Base-by-base conservation (phyloP, 2,888 invertebrate genomes). In the Drosophila paramelanica region DNA sequence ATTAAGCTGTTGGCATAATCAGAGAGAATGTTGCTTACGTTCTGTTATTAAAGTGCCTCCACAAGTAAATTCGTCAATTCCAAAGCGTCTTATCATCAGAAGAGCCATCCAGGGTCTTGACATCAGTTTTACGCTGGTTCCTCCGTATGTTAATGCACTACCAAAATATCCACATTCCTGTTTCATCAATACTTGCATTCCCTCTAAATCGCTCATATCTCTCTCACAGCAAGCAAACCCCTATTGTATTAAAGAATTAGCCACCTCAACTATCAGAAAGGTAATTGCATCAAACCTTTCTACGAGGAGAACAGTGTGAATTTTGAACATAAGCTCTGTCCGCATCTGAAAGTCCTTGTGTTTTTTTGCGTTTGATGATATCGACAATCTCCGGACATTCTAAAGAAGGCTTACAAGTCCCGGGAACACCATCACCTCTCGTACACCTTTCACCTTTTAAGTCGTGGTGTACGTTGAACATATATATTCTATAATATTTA, bases 81-180 rank as follows among this genome's bases (percentile, higher is more conserved):
- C 17, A 2, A 2, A 0, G 1, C 0, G 5, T 5, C 3, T 14
- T 1, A 61, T 13, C 7, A 11, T 39, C 1, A 75, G 60, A 5
- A 74, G 47, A 5, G 55, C 45, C 67, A 74, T 64, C 75, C 74
- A 74, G 7, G 75, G 74, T 46, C 74, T 67, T 10, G 74, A 51
- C 39, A 60, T 51, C 23, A 70, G 1, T 1, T 3, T 10, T 1
- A 70, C 11, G 14, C 36, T 42, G 0, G 0, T 1, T 1, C 58
- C 62, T 6, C 49, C 65, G 0, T 5, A 0, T 0, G 4, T 10
- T 10, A 41, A 33, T 13, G 0, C 0, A 1, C 0, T 1, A n/a
- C 13, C 13, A 14, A 53, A 47, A 2, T 2, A 0, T 7, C 75
- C 74, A 47, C 75, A 75, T 1, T 42, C 1, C 4, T 71, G 47